A percentile compares a stretch with the other conserved stretches of the same genome.
Evolutionary conservation across 30 jellyfish, hydroid and myxozoan species (phyloP).

Genomic region (Sanderia malayensis): DNA sequence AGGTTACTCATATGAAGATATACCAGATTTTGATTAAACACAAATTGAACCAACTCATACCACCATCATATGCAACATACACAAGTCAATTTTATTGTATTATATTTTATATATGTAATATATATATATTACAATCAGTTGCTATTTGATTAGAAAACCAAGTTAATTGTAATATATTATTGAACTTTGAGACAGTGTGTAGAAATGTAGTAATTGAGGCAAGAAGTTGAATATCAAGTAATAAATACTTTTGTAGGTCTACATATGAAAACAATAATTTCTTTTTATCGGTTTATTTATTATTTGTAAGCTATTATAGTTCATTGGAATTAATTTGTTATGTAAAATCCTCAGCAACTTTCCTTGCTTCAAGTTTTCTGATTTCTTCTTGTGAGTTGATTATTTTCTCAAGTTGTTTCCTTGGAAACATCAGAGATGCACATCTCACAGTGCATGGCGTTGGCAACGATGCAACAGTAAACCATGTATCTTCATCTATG

Average conservation of each 20-base stretch:
- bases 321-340: too few relatives aligned
- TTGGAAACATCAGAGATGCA: constrained; percentile 71
- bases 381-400: constrained; percentile 45
- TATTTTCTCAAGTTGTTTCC: constrained; percentile 61
- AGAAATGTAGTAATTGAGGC: too few relatives aligned
- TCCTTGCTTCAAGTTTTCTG: constrained; percentile 43
- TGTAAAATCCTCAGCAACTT: background rate
- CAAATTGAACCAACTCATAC: too few relatives aligned
- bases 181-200: too few relatives aligned
- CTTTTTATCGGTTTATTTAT: too few relatives aligned
- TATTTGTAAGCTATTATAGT: too few relatives aligned
- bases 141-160: background rate
- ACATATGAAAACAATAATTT: too few relatives aligned
- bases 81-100: too few relatives aligned
- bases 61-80: too few relatives aligned
- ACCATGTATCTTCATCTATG: constrained; percentile 77
- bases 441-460: constrained; percentile 94
- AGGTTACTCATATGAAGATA: constrained; percentile 84
- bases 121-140: background rate
- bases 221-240: too few relatives aligned
- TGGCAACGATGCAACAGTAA: constrained; percentile 65
- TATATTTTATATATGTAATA: background rate
- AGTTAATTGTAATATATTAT: too few relatives aligned
- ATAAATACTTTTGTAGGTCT: too few relatives aligned
- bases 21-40: constrained; percentile 86